phyloP scores from a whole-genome alignment of 23 tunicate genomes.

The Clavelina lepadiformis region DNA sequence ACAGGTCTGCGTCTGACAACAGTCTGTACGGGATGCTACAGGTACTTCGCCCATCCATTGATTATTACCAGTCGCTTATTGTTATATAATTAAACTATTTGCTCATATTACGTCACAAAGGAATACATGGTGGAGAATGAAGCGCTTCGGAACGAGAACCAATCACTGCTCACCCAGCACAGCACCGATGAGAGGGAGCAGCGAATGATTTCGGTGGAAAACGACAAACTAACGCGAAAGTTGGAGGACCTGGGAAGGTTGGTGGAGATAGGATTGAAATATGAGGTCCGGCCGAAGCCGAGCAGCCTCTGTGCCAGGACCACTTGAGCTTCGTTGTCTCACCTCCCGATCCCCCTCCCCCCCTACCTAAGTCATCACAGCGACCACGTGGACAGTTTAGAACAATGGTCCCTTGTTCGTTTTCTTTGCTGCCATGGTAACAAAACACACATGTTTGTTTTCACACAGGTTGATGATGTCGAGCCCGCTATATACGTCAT shows the following conservation, averaged over 20 bases:
- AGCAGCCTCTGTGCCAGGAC: too few species aligned
- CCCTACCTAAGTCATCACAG: too few species aligned
- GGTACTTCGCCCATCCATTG: constrained; percentile 8
- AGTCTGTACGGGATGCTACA: constrained; percentile 86
- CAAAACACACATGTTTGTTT: too few species aligned
- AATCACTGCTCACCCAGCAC: constrained; percentile 62
- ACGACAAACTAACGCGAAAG: constrained; percentile 53
- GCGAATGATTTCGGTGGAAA: constrained; percentile 51
- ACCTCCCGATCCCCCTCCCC: too few species aligned
- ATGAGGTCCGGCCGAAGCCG: too few species aligned
- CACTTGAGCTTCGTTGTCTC: too few species aligned
- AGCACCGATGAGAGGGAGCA: constrained; percentile 49
- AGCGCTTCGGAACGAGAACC: constrained; percentile 83
- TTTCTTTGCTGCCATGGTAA: too few species aligned
- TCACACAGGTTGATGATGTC: constrained; percentile 85
- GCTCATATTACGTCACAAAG: constrained; percentile 21
- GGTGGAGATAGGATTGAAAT: too few species aligned
- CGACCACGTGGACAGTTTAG: too few species aligned
- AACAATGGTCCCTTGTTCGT: too few species aligned
- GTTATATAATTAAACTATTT: too few species aligned
- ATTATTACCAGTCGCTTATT: background rate
- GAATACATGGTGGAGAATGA: constrained; percentile 97
- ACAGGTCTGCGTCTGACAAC: constrained; percentile 59
- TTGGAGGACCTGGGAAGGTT: constrained; percentile 79
- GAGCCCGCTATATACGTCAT: constrained; percentile 48